phyloP scores from a whole-genome alignment of 2,888 invertebrate genomes.

The Philereme transversata region DNA sequence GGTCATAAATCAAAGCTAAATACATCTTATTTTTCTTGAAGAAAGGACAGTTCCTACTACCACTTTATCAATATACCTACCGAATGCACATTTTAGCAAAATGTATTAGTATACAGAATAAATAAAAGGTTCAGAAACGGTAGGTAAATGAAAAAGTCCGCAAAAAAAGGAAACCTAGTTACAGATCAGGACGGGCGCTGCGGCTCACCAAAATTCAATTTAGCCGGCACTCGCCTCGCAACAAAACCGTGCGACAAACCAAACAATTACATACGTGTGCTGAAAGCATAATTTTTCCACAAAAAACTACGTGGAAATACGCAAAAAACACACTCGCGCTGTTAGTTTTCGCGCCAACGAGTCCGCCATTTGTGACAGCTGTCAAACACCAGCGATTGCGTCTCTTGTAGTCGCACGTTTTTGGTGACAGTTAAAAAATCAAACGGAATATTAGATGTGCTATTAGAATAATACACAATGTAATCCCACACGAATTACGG shows the following conservation, averaged over 20 bases:
- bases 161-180: constrained; percentile 50
- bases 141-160: constrained; percentile 39
- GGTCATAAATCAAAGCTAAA: constrained; percentile 16
- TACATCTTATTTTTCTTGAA: constrained; percentile 14
- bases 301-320: constrained; percentile 65
- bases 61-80: constrained; percentile 10
- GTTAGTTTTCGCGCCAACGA: constrained; percentile 77
- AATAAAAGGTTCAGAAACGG: constrained; percentile 11
- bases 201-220: constrained; percentile 78
- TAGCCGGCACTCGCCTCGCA: constrained; percentile 56
- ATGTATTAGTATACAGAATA: constrained; percentile 7
- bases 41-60: constrained; percentile 15
- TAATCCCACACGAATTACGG: constrained; percentile 75
- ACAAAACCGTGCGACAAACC: constrained; percentile 71
- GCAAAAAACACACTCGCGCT: constrained; percentile 64
- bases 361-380: constrained; percentile 77
- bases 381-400: constrained; percentile 72
- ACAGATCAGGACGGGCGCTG: constrained; percentile 60
- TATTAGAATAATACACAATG: constrained; percentile 71
- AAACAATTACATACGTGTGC: constrained; percentile 81
- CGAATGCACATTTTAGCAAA: no score
- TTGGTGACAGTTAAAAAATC: constrained; percentile 35
- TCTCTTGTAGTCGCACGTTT: constrained; percentile 68
- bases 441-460: constrained; percentile 46
- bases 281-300: constrained; percentile 79